phyloP scores from a whole-genome alignment of 2,888 invertebrate species.

The Scaeva pyrastri region DNA sequence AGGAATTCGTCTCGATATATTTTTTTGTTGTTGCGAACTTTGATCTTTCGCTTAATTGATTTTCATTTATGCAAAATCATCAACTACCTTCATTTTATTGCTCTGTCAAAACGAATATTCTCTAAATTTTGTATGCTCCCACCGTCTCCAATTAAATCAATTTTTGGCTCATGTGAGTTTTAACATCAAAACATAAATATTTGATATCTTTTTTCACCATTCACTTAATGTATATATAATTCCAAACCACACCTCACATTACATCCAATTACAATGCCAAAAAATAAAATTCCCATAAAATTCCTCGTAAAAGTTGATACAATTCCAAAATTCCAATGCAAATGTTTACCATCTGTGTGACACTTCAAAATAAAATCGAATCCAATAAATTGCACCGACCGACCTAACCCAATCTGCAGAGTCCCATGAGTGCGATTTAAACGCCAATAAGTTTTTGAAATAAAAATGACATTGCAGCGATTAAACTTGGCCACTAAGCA shows the following conservation, averaged over 20 bases:
- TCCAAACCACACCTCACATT: conserved; percentile 1
- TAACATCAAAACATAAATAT: too few relatives aligned
- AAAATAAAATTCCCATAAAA: neutral
- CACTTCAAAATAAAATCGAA: neutral
- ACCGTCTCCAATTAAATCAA: too few relatives aligned
- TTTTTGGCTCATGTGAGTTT: too few relatives aligned
- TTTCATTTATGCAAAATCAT: too few relatives aligned
- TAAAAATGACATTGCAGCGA: conserved; percentile 32
- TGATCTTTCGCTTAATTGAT: too few relatives aligned
- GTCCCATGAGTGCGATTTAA: neutral
- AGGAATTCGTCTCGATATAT: too few relatives aligned
- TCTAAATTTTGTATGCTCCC: too few relatives aligned
- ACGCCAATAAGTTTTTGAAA: conserved; percentile 14
- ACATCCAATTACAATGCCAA: conserved; percentile 39
- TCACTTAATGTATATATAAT: conserved; percentile 35
- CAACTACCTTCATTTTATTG: too few relatives aligned
- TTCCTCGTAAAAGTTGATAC: conserved; percentile 19
- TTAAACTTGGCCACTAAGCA: too few relatives aligned
- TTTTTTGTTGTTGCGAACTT: too few relatives aligned
- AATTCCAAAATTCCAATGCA: conserved; percentile 38
- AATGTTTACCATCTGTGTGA: neutral
- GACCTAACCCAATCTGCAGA: too few relatives aligned
- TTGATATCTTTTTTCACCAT: neutral
- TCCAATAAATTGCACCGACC: conserved; percentile 5
- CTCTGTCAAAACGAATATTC: too few relatives aligned